Base-by-base conservation (phyloP, 2,888 invertebrate species). In the Microplitis deprimator region DNA sequence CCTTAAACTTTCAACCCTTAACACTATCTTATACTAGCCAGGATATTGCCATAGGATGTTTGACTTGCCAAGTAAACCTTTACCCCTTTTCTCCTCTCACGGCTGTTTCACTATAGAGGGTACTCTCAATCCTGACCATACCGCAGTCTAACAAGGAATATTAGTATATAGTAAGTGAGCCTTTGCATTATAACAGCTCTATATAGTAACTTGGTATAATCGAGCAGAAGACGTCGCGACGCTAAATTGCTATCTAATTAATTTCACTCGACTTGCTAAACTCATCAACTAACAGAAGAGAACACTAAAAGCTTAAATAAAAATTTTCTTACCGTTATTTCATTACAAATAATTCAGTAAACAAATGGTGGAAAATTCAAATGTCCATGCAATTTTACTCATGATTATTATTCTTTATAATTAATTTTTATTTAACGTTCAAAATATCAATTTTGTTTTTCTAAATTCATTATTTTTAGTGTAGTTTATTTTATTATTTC, bases 1-100 rank as follows among this genome's bases (percentile, higher is more conserved):
- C 38, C 17, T 41, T 69, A 40, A 10, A 10, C 70, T n/a, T 61
- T 81, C 79, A 81, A 79, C 79, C 83, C 83, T 85, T 81, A 85
- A 83, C 82, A 39, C 39, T 83, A 84, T 85, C 87, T 87, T 85
- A 83, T 83, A 83, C 83, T 80, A 73, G 81, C 80, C 83, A 84
- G 86, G 86, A 87, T 87, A 87, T 87, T 87, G 85, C 85, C 84
- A 80, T 81, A 83, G 85, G 85, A 84, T 87, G 85, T 87, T 87
- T 87, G 86, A 87, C 85, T 87, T 87, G 84, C 85, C 86, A 85
- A 86, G 85, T 86, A 85, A 87, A 86, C 85, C 86, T 64, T 73
- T 62, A 39, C 39, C 60, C 60, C 41, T 41, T 68, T 41, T 67
- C 16, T 59, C 61, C 60, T 68, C 68, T 72, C 20, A 62, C 71